Conservation (phyloP, 2,888 invertebrate genomes). For the Melieria picta region DNA sequence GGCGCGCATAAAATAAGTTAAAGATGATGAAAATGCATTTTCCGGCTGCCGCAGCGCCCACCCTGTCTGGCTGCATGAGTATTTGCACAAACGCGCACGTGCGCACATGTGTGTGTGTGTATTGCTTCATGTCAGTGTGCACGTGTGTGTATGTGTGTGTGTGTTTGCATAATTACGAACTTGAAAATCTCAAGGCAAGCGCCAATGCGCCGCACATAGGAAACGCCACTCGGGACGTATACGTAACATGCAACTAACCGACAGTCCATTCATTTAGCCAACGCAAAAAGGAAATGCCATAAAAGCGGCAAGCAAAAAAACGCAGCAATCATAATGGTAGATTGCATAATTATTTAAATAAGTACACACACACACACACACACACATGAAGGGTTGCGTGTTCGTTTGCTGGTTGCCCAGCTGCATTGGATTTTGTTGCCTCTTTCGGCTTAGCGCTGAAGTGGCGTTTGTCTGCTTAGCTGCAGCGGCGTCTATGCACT, state of each 20-base stretch:
- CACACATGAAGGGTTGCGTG: background rate
- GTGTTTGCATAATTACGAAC: constrained; percentile 30
- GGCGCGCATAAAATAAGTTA: constrained; percentile 56
- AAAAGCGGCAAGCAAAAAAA: background rate
- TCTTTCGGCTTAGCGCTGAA: background rate
- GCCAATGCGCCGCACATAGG: too few species aligned
- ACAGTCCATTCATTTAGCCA: background rate
- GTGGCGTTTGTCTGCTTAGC: too few species aligned
- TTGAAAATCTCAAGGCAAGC: constrained; percentile 19
- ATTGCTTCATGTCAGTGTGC: background rate
- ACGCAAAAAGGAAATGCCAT: constrained; percentile 12
- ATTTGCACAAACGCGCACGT: constrained; percentile 22
- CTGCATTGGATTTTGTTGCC: background rate
- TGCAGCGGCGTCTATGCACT: too few species aligned
- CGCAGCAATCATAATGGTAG: constrained; percentile 21
- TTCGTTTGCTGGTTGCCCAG: background rate
- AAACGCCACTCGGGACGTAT: constrained; percentile 16
- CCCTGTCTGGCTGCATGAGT: constrained; percentile 37
- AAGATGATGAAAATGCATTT: constrained; percentile 61
- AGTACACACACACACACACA: constrained; percentile 19
- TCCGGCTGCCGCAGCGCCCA: constrained; percentile 42
- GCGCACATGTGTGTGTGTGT: constrained; percentile 26
- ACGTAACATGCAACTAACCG: constrained; percentile 23
- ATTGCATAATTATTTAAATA: constrained; percentile 32
- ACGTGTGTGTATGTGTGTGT: constrained; percentile 24